Percentiles rank a stretch among this genome's conserved stretches.
These are phyloP conservation scores for Brachyistius frenatus DNA, from an alignment of 2,113 vertebrate genomes.

Conservation along the genomic window DNA sequence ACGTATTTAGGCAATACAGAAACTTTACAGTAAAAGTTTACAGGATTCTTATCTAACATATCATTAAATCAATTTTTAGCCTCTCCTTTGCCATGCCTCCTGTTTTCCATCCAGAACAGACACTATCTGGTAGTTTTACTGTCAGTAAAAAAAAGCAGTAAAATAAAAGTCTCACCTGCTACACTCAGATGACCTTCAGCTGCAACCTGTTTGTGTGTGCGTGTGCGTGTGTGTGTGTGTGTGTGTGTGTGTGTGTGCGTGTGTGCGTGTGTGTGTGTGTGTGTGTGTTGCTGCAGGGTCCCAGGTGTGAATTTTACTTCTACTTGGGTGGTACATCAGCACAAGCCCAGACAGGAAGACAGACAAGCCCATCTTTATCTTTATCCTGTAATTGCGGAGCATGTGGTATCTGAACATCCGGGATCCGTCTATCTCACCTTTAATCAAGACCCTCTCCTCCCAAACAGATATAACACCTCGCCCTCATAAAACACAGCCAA, in stretches of 20 bases:
- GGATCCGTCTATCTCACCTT: slow-evolving; percentile 47
- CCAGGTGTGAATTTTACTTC: slow-evolving; percentile 69
- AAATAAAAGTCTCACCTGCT: slow-evolving; percentile 3
- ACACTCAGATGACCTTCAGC: slow-evolving; percentile 34
- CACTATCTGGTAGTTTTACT: slow-evolving; percentile 21
- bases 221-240: background rate
- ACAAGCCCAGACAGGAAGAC: slow-evolving; percentile 72
- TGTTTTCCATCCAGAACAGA: background rate
- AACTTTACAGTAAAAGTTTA: slow-evolving; percentile 27
- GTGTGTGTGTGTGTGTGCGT: slow-evolving; percentile 25
- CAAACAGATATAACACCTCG: slow-evolving; percentile 36
- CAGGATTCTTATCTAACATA: slow-evolving; percentile 16
- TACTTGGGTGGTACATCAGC: slow-evolving; percentile 46
- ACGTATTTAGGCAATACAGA: slow-evolving; percentile 28
- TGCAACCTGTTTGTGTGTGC: slow-evolving; percentile 15
- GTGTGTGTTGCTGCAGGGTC: slow-evolving; percentile 51
- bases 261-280: slow-evolving; percentile 25
- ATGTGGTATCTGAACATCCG: slow-evolving; percentile 49
- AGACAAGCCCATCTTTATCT: slow-evolving; percentile 44
- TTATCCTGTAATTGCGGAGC: slow-evolving; percentile 60
- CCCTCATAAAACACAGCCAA: slow-evolving; percentile 48
- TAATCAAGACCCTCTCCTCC: slow-evolving; percentile 36
- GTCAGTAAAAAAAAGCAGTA: slow-evolving; percentile 40
- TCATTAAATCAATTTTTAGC: slow-evolving; percentile 27
- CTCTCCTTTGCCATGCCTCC: background rate